Percentiles rank a stretch among this genome's conserved stretches.
Evolutionary conservation across 2,888 invertebrate genomes (phyloP).

Genomic region (Lepidonotus clava): DNA sequence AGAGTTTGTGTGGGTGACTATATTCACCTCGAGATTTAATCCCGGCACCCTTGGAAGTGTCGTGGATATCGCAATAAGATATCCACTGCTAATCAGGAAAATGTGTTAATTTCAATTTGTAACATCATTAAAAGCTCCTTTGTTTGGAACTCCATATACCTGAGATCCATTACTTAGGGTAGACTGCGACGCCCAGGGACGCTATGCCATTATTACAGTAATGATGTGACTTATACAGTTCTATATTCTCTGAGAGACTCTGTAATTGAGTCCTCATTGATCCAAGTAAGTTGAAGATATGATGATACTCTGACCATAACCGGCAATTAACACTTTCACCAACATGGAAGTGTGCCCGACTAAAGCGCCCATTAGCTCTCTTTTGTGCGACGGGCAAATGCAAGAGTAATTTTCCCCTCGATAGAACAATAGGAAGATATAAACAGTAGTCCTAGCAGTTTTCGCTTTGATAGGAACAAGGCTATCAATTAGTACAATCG

Average conservation of each 20-base stretch:
- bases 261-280: neutral
- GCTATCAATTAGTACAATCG: constrained; percentile 11
- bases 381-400: neutral
- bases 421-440: neutral
- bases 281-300: neutral
- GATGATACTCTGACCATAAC: neutral
- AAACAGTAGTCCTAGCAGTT: neutral
- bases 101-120: neutral
- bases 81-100: neutral
- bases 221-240: neutral
- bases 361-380: neutral
- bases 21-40: too few species aligned
- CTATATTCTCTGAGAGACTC: neutral
- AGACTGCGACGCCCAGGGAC: neutral
- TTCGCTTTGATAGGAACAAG: neutral
- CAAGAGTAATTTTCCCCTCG: neutral
- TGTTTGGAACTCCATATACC: constrained; percentile 1
- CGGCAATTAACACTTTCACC: neutral
- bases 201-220: neutral
- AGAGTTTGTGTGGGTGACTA: too few species aligned
- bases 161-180: neutral
- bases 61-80: neutral
- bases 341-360: neutral
- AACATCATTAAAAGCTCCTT: neutral
- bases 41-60: neutral